Percentiles rank a stretch among this genome's conserved stretches.
Evolutionary conservation across 2,888 invertebrate genomes (phyloP).

Genomic region (Neoitamus cyanurus): DNA sequence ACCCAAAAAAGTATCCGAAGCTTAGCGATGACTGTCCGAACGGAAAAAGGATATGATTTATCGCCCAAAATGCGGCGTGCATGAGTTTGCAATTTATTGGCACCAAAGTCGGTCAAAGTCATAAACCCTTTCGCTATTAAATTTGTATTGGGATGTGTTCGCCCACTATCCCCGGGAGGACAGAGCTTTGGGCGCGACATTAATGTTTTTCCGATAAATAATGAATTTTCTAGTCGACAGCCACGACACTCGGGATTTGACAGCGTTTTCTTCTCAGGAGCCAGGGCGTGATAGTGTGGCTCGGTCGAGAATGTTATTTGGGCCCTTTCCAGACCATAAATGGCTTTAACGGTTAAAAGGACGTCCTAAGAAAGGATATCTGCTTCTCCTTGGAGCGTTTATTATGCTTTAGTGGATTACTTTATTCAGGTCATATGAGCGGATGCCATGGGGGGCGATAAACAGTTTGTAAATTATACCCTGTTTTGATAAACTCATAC

Average conservation of each 20-base stretch:
- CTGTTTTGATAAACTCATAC: not conserved
- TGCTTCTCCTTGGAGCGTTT: not conserved
- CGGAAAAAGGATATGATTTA: conserved; percentile 11
- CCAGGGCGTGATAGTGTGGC: not conserved
- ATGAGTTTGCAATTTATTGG: conserved; percentile 13
- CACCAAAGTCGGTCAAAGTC: conserved; percentile 8
- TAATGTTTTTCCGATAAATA: conserved; percentile 13
- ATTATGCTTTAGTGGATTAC: not conserved
- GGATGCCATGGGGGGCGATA: not conserved
- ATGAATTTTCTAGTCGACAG: not conserved
- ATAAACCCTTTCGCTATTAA: conserved; percentile 16
- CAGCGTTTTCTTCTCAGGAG: not conserved
- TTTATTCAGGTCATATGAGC: not conserved
- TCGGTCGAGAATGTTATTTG: not conserved
- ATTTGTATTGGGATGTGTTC: conserved; percentile 1
- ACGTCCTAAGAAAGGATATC: not conserved
- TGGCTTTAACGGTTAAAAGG: not conserved
- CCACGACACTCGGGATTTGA: not conserved
- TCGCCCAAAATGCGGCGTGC: not conserved
- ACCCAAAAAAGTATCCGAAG: not conserved
- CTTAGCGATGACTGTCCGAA: not conserved
- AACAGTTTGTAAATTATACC: not conserved
- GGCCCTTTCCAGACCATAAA: not conserved
- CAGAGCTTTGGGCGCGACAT: not conserved
- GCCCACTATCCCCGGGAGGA: not conserved